Percentiles rank a stretch among this genome's conserved stretches.
phyloP scores from a whole-genome alignment of 1,140 invertebrate genomes.

The Hydropsyche tenuis region DNA sequence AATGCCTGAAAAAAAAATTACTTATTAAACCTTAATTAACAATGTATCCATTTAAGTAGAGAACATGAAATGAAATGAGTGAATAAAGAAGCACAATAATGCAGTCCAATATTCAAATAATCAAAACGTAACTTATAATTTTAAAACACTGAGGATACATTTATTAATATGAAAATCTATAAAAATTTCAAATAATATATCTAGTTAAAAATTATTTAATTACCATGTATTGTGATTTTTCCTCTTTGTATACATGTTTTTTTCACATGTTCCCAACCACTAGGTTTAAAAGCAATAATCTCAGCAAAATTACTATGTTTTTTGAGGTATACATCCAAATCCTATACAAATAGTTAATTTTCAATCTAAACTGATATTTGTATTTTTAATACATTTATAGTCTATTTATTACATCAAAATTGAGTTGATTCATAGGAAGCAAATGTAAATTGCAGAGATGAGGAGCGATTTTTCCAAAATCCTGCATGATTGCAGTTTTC shows the following conservation, averaged over 20 bases:
- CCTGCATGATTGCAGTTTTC: conserved; percentile 53
- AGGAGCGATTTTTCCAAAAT: conserved; percentile 51
- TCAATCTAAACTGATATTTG: no score
- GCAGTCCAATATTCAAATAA: no score
- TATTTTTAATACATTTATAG: not conserved
- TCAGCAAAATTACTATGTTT: conserved; percentile 56
- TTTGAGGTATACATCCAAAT: conserved; percentile 36
- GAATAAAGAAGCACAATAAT: no score
- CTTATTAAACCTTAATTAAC: no score
- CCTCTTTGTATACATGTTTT: conserved; percentile 60
- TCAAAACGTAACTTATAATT: no score
- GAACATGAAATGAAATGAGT: no score
- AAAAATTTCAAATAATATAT: no score
- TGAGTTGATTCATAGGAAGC: conserved; percentile 68
- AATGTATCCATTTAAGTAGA: no score
- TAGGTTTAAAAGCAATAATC: conserved; percentile 71
- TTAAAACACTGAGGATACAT: no score
- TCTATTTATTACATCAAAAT: conserved; percentile 60
- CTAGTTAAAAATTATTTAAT: no score
- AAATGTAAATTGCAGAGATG: conserved; percentile 66
- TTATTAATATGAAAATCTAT: no score
- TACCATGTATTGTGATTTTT: conserved; percentile 67
- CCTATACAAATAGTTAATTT: conserved; percentile 36
- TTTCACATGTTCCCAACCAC: conserved; percentile 70
- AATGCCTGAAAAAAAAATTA: conserved; percentile 61